phyloP scores from a whole-genome alignment of 1,140 invertebrate genomes.

The Pectinophora gossypiella region DNA sequence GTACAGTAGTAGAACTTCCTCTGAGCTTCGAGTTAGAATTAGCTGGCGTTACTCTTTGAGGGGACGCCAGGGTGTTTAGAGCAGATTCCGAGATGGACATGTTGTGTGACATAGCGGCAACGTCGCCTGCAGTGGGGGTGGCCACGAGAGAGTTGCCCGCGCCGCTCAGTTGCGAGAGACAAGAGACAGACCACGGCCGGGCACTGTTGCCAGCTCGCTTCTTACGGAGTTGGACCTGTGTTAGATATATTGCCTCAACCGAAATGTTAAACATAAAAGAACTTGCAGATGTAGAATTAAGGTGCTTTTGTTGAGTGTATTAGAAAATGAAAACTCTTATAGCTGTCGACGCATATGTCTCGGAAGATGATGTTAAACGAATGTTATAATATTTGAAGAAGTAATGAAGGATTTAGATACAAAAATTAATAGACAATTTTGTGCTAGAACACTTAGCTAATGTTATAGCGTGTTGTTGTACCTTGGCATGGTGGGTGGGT shows the following conservation, averaged over 20 bases:
- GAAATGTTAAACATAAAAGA: slow-evolving; percentile 25
- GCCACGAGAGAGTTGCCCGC: slow-evolving; percentile 34
- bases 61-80: slow-evolving; percentile 80
- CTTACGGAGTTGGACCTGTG: slow-evolving; percentile 69
- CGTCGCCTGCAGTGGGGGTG: slow-evolving; percentile 80
- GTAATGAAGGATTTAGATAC: too few species aligned
- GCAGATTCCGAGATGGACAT: slow-evolving; percentile 91
- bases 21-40: slow-evolving; percentile 58
- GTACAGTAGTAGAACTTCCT: slow-evolving; percentile 70
- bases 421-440: too few species aligned
- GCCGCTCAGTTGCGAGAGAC: slow-evolving; percentile 81
- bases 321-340: too few species aligned
- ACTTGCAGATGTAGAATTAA: too few species aligned
- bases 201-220: slow-evolving; percentile 72
- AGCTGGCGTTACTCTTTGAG: slow-evolving; percentile 53
- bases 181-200: slow-evolving; percentile 90
- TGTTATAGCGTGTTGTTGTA: too few species aligned
- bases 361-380: too few species aligned
- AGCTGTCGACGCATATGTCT: too few species aligned
- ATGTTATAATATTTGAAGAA: too few species aligned
- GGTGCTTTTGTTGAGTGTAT: too few species aligned
- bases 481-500: slow-evolving; percentile 66
- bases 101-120: slow-evolving; percentile 47
- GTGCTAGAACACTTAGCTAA: too few species aligned
- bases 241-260: slow-evolving; percentile 21